Evolutionary conservation across 2,113 vertebrate species (phyloP).

Genomic region (Gymnarchus niloticus): DNA sequence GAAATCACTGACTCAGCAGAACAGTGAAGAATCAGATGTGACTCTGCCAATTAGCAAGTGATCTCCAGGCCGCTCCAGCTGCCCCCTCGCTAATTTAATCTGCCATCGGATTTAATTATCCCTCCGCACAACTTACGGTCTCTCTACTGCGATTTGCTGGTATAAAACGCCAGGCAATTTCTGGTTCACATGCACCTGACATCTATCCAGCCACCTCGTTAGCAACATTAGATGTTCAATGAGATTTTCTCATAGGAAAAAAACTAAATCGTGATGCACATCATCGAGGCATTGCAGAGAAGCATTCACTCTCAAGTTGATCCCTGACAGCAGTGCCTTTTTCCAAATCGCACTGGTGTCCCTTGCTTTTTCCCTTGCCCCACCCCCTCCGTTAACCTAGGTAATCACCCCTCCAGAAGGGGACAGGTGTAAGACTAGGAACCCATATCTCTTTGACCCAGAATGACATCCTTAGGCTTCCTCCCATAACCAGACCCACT

Average conservation of each 20-base stretch:
- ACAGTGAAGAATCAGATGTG: constrained; percentile 46
- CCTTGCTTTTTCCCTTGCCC: too few relatives aligned
- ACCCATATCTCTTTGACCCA: background rate
- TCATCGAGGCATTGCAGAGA: background rate
- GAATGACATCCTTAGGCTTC: background rate
- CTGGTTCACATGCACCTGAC: constrained; percentile 33
- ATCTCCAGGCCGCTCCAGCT: constrained; percentile 48
- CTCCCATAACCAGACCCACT: background rate
- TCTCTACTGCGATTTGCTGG: constrained; percentile 39
- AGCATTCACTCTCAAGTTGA: background rate
- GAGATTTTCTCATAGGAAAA: background rate
- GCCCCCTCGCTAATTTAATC: constrained; percentile 49
- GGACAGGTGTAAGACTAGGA: background rate
- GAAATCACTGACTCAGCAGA: constrained; percentile 6
- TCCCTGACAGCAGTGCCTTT: background rate
- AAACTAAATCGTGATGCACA: background rate
- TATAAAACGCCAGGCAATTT: constrained; percentile 28
- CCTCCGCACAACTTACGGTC: constrained; percentile 35
- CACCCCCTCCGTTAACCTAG: background rate
- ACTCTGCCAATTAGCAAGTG: constrained; percentile 49
- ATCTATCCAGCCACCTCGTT: constrained; percentile 12
- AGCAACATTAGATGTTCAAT: background rate
- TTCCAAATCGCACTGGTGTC: too few relatives aligned
- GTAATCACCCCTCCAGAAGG: background rate
- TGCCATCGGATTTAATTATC: constrained; percentile 50